These are phyloP conservation scores for Syritta pipiens DNA, from an alignment of 2,888 invertebrate genomes.

Conservation along the genomic window DNA sequence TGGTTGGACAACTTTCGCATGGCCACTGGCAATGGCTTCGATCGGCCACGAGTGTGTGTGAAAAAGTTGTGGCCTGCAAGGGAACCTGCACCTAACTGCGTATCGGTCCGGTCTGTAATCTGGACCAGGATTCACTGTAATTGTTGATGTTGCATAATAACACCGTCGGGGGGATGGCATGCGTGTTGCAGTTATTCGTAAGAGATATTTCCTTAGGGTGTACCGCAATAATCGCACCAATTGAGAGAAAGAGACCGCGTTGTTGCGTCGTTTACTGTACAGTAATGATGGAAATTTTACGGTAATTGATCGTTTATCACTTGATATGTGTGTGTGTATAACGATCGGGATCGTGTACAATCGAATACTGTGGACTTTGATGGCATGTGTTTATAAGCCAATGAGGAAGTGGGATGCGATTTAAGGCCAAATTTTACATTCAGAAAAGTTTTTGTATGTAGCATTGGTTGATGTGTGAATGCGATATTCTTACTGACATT, in stretches of 20 bases:
- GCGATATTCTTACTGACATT: too few species aligned
- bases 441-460: too few species aligned
- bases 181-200: constrained; percentile 35
- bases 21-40: constrained; percentile 32
- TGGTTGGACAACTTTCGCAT: constrained; percentile 63
- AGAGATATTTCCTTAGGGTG: constrained; percentile 25
- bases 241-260: not conserved
- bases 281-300: not conserved
- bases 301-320: too few species aligned
- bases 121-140: constrained; percentile 60
- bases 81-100: constrained; percentile 15
- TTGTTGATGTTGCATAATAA: constrained; percentile 61
- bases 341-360: too few species aligned
- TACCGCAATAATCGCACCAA: constrained; percentile 44
- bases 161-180: constrained; percentile 33
- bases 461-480: too few species aligned
- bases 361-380: too few species aligned
- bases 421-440: too few species aligned
- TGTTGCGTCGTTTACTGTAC: not conserved
- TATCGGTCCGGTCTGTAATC: constrained; percentile 37
- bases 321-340: too few species aligned
- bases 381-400: too few species aligned
- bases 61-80: constrained; percentile 25
- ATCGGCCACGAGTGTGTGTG: constrained; percentile 16
- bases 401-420: too few species aligned